Evolutionary conservation across 2,888 invertebrate species (phyloP).

Genomic region (Drosophila sordidula): DNA sequence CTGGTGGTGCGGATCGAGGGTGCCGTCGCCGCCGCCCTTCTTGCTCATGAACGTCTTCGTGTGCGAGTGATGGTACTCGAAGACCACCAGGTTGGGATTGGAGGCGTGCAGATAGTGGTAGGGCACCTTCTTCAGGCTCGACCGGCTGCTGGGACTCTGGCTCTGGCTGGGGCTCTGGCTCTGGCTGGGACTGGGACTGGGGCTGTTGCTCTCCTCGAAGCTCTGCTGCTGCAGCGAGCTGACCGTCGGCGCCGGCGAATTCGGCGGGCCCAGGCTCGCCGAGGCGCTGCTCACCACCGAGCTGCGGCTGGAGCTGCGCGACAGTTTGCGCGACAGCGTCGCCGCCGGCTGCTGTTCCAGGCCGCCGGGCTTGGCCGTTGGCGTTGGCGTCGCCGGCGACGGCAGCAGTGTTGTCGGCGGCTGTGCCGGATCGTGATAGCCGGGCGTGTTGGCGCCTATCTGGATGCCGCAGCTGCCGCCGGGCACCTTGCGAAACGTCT

Average conservation of each 20-base stretch:
- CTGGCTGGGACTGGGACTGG: conserved; percentile 63
- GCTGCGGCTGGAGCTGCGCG: conserved; percentile 77
- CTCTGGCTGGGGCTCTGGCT: conserved; percentile 75
- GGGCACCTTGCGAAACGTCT: conserved; percentile 89
- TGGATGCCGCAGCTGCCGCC: conserved; percentile 86
- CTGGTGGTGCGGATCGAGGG: conserved; percentile 79
- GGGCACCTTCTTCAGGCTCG: conserved; percentile 85
- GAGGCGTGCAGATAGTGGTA: conserved; percentile 89
- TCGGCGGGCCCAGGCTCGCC: conserved; percentile 68
- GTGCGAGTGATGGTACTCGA: conserved; percentile 85
- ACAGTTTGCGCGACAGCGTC: conserved; percentile 58
- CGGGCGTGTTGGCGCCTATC: conserved; percentile 84
- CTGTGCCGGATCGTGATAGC: conserved; percentile 74
- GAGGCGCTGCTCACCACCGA: conserved; percentile 69
- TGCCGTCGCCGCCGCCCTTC: conserved; percentile 83
- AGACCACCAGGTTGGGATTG: conserved; percentile 89
- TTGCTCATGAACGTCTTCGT: conserved; percentile 84
- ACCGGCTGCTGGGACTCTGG: conserved; percentile 73
- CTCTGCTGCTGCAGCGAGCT: conserved; percentile 66
- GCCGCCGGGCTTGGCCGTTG: conserved; percentile 9
- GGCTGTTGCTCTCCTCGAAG: conserved; percentile 72
- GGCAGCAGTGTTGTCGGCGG: conserved; percentile 51
- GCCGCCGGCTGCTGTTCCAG: conserved; percentile 1
- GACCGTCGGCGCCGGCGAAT: conserved; percentile 76
- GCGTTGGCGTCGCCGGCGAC: conserved; percentile 5